Conservation (phyloP, 1,140 invertebrate species). For the Cephus cinctus region DNA sequence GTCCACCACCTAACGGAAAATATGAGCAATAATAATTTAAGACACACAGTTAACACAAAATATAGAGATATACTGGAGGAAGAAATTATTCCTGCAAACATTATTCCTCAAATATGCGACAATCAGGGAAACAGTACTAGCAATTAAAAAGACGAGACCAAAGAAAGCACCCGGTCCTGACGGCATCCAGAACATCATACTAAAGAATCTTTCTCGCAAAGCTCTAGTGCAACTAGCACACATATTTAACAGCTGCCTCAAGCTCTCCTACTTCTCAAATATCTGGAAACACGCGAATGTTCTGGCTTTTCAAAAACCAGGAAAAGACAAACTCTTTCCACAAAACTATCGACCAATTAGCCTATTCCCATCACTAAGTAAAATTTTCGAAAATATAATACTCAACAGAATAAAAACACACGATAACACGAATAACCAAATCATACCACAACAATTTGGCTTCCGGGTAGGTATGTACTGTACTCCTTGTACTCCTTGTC, state of each 20-base stretch:
- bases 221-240: constrained; percentile 28
- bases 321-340: constrained; percentile 31
- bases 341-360: constrained; percentile 39
- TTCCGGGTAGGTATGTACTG: constrained; percentile 32
- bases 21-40: not conserved
- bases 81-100: not conserved
- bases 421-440: not conserved
- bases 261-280: constrained; percentile 31
- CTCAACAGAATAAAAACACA: constrained; percentile 22
- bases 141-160: constrained; percentile 18
- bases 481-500: not conserved
- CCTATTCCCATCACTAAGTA: constrained; percentile 30
- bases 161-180: constrained; percentile 39
- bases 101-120: constrained; percentile 11
- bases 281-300: constrained; percentile 43
- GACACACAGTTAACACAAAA: constrained; percentile 2
- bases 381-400: constrained; percentile 35
- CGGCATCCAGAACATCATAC: constrained; percentile 28
- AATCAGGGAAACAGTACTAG: constrained; percentile 15
- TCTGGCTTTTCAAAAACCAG: constrained; percentile 43
- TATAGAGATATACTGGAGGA: not conserved
- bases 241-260: constrained; percentile 32
- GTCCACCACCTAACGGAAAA: constrained; percentile 17
- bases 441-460: constrained; percentile 33
- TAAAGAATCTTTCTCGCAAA: constrained; percentile 39